phyloP scores from a whole-genome alignment of 2,113 vertebrate species.

The Sorex araneus region DNA sequence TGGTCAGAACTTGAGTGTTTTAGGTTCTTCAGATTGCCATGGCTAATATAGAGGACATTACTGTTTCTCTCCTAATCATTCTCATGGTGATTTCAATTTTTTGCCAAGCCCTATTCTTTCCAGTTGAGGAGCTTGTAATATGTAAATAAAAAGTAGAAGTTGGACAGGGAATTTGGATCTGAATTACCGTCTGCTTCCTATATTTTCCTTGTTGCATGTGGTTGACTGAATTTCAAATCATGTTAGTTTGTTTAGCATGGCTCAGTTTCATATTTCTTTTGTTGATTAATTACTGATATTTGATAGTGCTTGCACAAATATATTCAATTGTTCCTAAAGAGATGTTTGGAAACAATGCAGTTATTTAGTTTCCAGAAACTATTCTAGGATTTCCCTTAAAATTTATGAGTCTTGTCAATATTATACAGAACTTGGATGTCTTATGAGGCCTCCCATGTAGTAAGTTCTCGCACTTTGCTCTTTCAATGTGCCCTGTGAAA shows the following conservation, averaged over 20 bases:
- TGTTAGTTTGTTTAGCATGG: slow-evolving; percentile 72
- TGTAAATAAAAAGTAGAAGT: slow-evolving; percentile 52
- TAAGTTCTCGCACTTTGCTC: not conserved
- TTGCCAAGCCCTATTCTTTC: not conserved
- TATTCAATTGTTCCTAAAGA: slow-evolving; percentile 70
- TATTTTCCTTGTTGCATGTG: slow-evolving; percentile 65
- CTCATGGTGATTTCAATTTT: not conserved
- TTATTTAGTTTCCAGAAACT: slow-evolving; percentile 58
- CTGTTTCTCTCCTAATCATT: not conserved
- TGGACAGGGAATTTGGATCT: not conserved
- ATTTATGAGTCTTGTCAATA: slow-evolving; percentile 72
- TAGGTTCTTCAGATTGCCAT: not conserved
- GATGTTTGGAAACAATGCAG: slow-evolving; percentile 28
- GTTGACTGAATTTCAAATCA: slow-evolving; percentile 70
- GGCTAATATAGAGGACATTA: not conserved
- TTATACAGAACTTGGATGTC: slow-evolving; percentile 40
- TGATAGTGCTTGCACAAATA: slow-evolving; percentile 60
- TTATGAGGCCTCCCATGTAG: slow-evolving; percentile 34
- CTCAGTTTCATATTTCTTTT: slow-evolving; percentile 68
- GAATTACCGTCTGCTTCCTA: slow-evolving; percentile 53
- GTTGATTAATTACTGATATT: slow-evolving; percentile 71
- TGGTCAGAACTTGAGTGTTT: not conserved
- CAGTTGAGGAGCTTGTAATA: not conserved
- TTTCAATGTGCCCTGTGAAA: not conserved
- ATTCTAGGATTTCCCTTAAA: slow-evolving; percentile 59